Percentiles rank a stretch among this genome's conserved stretches.
phyloP scores from a whole-genome alignment of 2,113 vertebrate species.

The Eulemur rufifrons region DNA sequence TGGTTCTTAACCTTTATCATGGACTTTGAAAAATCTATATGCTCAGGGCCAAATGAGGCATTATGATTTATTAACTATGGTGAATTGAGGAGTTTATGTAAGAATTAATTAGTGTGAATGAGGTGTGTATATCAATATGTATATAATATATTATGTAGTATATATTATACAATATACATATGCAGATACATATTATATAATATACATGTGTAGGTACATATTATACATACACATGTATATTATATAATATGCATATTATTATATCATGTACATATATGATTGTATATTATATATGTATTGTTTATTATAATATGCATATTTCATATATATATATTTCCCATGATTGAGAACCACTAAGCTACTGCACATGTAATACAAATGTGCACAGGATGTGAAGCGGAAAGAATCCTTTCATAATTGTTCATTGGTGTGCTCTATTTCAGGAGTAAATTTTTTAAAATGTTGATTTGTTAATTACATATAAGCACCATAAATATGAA shows the following conservation, averaged over 20 bases:
- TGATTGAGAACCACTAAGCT: not conserved
- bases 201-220: no score
- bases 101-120: not conserved
- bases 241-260: no score
- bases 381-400: not conserved
- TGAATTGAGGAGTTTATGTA: not conserved
- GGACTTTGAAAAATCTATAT: not conserved
- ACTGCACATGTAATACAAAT: not conserved
- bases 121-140: not conserved
- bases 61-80: not conserved
- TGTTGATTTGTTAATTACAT: not conserved
- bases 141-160: not conserved
- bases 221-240: not conserved
- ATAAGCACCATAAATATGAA: not conserved
- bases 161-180: no score
- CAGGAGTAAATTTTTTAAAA: not conserved
- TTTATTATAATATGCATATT: not conserved
- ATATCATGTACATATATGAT: no score
- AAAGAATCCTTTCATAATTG: not conserved
- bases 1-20: not conserved
- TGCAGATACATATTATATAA: not conserved
- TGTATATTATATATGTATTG: not conserved
- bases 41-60: rapidly evolving
- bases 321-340: not conserved
- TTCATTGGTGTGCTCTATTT: not conserved